Percentiles rank a stretch among this genome's conserved stretches.
These are phyloP conservation scores for Bombycilla garrulus DNA, from an alignment of 2,113 vertebrate genomes.

Conservation along the genomic window DNA sequence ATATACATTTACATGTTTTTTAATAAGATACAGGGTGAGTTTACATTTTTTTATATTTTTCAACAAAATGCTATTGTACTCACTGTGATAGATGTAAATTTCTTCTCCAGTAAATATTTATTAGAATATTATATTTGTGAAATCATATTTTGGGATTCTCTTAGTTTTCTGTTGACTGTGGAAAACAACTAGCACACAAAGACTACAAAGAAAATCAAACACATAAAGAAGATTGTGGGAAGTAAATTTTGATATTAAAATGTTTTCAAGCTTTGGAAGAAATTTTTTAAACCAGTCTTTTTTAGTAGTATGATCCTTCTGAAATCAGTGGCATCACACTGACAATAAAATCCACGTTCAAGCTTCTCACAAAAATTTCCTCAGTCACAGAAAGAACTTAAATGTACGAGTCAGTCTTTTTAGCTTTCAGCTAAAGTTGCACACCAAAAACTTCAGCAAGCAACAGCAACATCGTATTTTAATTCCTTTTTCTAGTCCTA, in stretches of 20 bases:
- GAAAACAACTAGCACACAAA: neutral
- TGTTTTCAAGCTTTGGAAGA: neutral
- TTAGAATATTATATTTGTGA: neutral
- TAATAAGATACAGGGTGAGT: neutral
- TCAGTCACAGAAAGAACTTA: neutral
- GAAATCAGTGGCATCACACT: neutral
- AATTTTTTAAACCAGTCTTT: neutral
- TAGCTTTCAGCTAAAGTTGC: neutral
- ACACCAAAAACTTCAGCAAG: neutral
- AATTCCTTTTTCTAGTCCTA: neutral
- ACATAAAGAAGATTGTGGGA: neutral
- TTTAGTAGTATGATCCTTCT: neutral
- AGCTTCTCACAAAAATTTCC: neutral
- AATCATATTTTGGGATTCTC: neutral
- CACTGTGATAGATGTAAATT: neutral
- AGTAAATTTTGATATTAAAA: neutral
- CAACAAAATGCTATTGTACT: neutral
- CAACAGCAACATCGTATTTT: neutral
- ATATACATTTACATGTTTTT: neutral
- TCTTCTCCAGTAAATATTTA: neutral
- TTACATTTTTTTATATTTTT: neutral
- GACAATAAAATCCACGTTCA: neutral
- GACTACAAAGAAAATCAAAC: neutral
- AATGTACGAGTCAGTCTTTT: neutral
- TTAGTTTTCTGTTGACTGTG: neutral